Conservation (phyloP, 2,888 invertebrate genomes). For the Xylocampa areola region DNA sequence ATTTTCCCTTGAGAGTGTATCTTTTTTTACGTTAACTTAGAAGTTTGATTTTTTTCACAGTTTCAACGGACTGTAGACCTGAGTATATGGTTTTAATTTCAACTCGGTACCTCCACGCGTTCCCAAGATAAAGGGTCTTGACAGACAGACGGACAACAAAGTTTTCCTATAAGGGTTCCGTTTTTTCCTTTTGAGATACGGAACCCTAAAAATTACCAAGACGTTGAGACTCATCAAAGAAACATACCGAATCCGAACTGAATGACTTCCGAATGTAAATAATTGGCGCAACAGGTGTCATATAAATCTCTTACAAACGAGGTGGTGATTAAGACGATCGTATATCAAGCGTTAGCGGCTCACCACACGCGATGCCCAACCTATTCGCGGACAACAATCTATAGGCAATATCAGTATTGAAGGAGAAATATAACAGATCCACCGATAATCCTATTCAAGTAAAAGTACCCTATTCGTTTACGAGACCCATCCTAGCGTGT, state of each 20-base stretch:
- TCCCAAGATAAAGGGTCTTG: too few relatives aligned
- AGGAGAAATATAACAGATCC: constrained; percentile 48
- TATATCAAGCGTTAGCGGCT: constrained; percentile 80
- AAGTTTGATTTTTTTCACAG: too few relatives aligned
- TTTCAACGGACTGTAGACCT: too few relatives aligned
- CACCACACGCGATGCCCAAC: constrained; percentile 76
- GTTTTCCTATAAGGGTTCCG: too few relatives aligned
- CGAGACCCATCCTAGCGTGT: constrained; percentile 31
- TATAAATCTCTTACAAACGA: constrained; percentile 84
- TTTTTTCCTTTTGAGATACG: too few relatives aligned
- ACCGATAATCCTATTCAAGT: constrained; percentile 54
- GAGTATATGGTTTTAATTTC: too few relatives aligned
- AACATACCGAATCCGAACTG: constrained; percentile 60
- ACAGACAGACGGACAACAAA: too few relatives aligned
- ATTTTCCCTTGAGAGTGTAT: too few relatives aligned
- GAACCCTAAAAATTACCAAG: constrained; percentile 17
- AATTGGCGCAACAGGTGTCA: constrained; percentile 86
- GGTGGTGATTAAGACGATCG: constrained; percentile 83
- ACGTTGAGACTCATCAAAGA: constrained; percentile 34
- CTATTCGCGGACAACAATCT: constrained; percentile 66
- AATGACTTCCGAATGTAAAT: constrained; percentile 85
- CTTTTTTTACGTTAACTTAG: too few relatives aligned
- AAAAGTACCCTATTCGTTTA: constrained; percentile 36
- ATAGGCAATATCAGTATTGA: constrained; percentile 64
- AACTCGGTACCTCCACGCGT: too few relatives aligned